These are phyloP conservation scores for Microtus montanus DNA, from an alignment of 2,113 vertebrate genomes.

Conservation along the genomic window DNA sequence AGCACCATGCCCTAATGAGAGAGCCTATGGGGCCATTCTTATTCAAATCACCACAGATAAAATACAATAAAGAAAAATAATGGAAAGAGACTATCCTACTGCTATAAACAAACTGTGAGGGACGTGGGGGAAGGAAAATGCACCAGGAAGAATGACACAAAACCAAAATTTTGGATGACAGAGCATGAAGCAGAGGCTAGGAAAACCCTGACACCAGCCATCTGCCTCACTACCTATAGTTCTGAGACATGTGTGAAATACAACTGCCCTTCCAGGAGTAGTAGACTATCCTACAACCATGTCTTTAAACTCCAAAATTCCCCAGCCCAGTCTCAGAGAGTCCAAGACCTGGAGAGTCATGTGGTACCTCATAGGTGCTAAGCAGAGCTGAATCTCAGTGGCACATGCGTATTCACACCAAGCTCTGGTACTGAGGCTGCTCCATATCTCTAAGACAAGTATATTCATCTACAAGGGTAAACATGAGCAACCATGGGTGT, in stretches of 20 bases:
- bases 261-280: background rate
- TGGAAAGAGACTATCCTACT: background rate
- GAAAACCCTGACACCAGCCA: accelerated
- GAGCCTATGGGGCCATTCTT: background rate
- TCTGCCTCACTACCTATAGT: background rate
- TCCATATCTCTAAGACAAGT: background rate
- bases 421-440: background rate
- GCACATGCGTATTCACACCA: background rate
- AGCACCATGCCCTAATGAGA: no score
- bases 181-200: background rate
- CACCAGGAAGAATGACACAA: background rate
- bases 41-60: background rate
- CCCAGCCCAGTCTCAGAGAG: background rate
- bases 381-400: background rate
- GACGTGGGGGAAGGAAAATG: background rate
- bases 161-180: background rate
- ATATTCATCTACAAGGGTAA: background rate
- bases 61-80: background rate
- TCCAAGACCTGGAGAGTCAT: background rate
- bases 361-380: background rate
- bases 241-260: background rate
- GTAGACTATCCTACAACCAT: background rate
- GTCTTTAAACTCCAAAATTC: background rate
- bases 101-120: background rate
- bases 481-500: no score